phyloP scores from a whole-genome alignment of 2,888 invertebrate species.

The Hyalella azteca region DNA sequence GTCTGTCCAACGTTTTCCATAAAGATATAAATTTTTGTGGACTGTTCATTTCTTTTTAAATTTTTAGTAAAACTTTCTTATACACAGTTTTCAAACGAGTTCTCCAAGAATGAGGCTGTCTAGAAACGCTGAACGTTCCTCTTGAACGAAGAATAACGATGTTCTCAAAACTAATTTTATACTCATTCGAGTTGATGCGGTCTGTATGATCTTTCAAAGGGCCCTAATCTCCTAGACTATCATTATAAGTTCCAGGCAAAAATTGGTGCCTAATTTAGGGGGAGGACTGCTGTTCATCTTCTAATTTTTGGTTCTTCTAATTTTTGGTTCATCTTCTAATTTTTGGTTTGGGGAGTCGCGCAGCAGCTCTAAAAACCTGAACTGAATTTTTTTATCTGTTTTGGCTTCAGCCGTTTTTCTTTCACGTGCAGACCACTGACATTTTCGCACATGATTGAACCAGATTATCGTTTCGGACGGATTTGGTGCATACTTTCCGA shows the following conservation, averaged over 20 bases:
- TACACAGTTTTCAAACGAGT: neutral
- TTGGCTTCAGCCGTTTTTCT: no score
- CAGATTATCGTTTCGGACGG: no score
- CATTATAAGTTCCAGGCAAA: conserved; percentile 26
- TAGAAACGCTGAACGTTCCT: neutral
- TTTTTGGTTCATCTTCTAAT: conserved; percentile 4
- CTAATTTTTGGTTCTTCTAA: neutral
- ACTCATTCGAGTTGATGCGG: neutral
- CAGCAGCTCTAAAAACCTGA: no score
- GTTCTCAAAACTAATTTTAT: neutral
- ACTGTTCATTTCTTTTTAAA: neutral
- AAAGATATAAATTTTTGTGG: neutral
- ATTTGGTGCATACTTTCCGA: no score
- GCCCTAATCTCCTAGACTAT: neutral
- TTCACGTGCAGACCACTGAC: no score
- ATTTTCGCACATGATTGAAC: no score
- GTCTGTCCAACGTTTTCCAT: no score
- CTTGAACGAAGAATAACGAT: conserved; percentile 8
- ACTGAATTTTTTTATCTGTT: no score
- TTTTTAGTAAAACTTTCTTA: neutral
- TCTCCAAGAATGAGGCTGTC: neutral
- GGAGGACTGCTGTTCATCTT: conserved; percentile 16
- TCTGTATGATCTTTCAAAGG: neutral
- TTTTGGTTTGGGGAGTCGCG: no score
- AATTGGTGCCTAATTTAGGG: conserved; percentile 32